These are phyloP conservation scores for Drosophila malerkotliana DNA, from an alignment of 1,140 invertebrate genomes.

Conservation along the genomic window DNA sequence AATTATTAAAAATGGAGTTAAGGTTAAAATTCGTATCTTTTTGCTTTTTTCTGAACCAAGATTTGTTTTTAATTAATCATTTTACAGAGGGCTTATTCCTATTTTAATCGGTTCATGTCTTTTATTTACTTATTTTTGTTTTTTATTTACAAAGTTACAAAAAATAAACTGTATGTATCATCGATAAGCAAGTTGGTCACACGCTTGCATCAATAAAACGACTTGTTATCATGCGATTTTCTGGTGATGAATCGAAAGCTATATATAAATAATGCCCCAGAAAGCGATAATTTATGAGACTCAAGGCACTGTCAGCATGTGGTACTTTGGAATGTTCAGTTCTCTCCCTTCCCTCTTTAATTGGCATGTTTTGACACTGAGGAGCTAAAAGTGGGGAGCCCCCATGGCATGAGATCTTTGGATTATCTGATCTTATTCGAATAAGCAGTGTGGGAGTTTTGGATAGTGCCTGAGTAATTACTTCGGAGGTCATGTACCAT, in stretches of 20 bases:
- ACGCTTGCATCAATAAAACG: slow-evolving; percentile 1
- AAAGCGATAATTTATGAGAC: slow-evolving; percentile 72
- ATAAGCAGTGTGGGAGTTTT: neutral
- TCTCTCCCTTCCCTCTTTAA: neutral
- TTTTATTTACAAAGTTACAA: neutral
- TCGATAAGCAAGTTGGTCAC: neutral
- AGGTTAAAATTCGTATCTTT: too few relatives aligned
- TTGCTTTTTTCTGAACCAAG: too few relatives aligned
- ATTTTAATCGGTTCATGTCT: neutral
- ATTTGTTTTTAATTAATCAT: too few relatives aligned
- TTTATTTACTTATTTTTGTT: neutral
- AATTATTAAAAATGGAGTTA: too few relatives aligned
- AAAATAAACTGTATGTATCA: neutral
- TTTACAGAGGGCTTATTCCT: too few relatives aligned
- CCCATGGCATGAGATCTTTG: neutral
- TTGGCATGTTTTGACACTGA: slow-evolving; percentile 65
- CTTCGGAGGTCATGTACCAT: neutral
- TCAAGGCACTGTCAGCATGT: slow-evolving; percentile 65
- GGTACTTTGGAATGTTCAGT: slow-evolving; percentile 16
- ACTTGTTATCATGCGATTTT: slow-evolving; percentile 32
- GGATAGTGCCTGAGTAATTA: neutral
- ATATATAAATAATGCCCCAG: slow-evolving; percentile 45
- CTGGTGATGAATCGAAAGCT: slow-evolving; percentile 31
- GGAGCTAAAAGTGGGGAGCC: neutral
- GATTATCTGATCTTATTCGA: neutral